phyloP scores from a whole-genome alignment of 2,797 vertebrate genomes.

The Clarias platycephalus region DNA sequence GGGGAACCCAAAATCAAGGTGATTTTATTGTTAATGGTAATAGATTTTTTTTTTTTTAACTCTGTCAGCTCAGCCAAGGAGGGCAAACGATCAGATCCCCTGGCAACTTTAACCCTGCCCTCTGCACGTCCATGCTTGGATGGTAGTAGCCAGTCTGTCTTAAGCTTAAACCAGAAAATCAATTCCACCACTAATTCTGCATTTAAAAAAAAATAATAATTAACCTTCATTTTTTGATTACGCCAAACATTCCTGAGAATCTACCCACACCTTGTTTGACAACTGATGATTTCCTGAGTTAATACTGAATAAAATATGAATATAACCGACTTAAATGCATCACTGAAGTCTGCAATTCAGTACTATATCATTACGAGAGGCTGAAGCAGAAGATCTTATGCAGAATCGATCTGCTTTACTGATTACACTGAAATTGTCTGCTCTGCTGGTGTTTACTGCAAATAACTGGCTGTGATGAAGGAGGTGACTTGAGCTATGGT shows the following conservation, averaged over 20 bases:
- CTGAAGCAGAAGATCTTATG: neutral
- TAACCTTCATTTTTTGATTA: neutral
- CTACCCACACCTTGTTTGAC: neutral
- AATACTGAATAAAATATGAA: neutral
- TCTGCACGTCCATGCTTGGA: too few relatives aligned
- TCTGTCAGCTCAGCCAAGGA: too few relatives aligned
- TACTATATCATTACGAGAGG: neutral
- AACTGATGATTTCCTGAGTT: neutral
- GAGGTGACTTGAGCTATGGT: neutral
- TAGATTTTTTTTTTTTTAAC: too few relatives aligned
- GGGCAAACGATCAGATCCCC: too few relatives aligned
- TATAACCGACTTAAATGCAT: neutral
- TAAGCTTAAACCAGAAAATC: neutral
- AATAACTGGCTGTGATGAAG: too few relatives aligned
- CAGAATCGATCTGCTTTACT: neutral
- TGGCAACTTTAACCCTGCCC: too few relatives aligned
- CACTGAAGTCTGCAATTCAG: neutral
- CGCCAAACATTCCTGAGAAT: neutral
- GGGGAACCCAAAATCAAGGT: too few relatives aligned
- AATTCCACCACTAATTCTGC: neutral
- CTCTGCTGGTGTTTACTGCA: constrained; percentile 7
- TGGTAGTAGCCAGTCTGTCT: neutral
- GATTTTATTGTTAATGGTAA: too few relatives aligned
- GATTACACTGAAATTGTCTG: neutral
- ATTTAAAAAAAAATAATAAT: neutral